A percentile compares a stretch with the other conserved stretches of the same genome.
phyloP scores from a whole-genome alignment of 2,113 vertebrate genomes.

The Ceuthmochares aereus region DNA sequence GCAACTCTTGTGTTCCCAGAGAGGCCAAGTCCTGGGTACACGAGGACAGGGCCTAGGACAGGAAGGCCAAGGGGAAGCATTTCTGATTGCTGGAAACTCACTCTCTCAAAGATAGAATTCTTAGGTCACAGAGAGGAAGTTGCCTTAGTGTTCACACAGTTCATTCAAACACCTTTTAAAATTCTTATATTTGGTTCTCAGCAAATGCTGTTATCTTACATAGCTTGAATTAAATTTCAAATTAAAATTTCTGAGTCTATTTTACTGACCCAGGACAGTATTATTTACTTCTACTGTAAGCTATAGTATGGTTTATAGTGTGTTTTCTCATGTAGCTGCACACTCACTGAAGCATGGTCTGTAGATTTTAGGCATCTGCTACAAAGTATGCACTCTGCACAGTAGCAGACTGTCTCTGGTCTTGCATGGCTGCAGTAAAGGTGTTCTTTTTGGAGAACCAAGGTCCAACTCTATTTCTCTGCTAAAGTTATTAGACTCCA shows the following conservation, averaged over 20 bases:
- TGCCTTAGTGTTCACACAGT: not conserved
- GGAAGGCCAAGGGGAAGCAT: not conserved
- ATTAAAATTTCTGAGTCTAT: not conserved
- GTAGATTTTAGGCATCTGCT: not conserved
- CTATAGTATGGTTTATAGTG: rapidly evolving
- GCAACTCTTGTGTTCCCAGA: not conserved
- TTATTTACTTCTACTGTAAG: not conserved
- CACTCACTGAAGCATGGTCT: not conserved
- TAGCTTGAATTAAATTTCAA: not conserved
- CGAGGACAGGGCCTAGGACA: not conserved
- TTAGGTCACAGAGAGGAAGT: not conserved
- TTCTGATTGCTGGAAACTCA: not conserved
- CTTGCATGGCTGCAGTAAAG: not conserved
- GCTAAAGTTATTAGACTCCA: not conserved
- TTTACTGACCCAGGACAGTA: not conserved
- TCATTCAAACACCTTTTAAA: not conserved
- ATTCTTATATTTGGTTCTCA: not conserved
- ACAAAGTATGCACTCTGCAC: rapidly evolving
- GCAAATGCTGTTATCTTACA: not conserved
- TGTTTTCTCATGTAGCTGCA: not conserved
- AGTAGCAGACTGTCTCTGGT: not conserved
- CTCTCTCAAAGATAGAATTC: rapidly evolving
- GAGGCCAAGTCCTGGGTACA: not conserved
- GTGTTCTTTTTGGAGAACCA: not conserved
- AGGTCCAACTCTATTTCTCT: not conserved